Base-by-base conservation (phyloP, 2,888 invertebrate species). In the Papilio demoleus region DNA sequence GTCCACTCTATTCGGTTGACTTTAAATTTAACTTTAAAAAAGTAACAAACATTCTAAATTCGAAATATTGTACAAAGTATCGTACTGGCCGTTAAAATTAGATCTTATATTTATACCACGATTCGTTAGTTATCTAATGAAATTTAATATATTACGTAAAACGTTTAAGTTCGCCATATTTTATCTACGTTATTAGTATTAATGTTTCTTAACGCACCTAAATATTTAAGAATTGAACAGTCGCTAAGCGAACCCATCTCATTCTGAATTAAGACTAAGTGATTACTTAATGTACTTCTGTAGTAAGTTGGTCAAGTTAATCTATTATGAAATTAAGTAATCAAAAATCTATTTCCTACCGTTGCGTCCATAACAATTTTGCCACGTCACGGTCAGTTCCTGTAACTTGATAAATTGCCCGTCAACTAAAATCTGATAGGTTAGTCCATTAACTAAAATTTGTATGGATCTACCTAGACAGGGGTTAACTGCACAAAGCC, bases 331-430 rank as follows among this genome's bases (percentile, higher is more conserved):
- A 64, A 70, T 60, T 70, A 53, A 68, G 70, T 70, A 68, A 73
- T 73, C 62, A 65, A 65, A 69, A 70, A 70, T 65, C 53, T 66
- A 66, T 63, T 70, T 70, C 42, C 65, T 22, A 69, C 61, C 67
- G 68, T 67, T 68, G 40, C 59, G 65, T 70, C 62, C 65, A 62
- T 70, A 65, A 65, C 62, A 68, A 65, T 67, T 45, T 70, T 65
- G 79, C 73, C 79, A 77, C 81, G 74, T 71, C 75, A 76, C 74
- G 72, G 76, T 72, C 72, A 72, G 77, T 72, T 69, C 60, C 70
- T 75, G 76, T 79, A 83, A 81, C 80, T 82, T 88, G 85, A 89
- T 88, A 84, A 87, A 89, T 89, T 79, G 79, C 81, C 75, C 71
- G 71, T 75, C 77, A 77, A 71, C 71, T 71, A 69, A 66, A 73